Evolutionary conservation across 1,140 invertebrate genomes (phyloP), one percentile per base, ranked within the genome.

Genomic region (Antheraea mylitta): DNA sequence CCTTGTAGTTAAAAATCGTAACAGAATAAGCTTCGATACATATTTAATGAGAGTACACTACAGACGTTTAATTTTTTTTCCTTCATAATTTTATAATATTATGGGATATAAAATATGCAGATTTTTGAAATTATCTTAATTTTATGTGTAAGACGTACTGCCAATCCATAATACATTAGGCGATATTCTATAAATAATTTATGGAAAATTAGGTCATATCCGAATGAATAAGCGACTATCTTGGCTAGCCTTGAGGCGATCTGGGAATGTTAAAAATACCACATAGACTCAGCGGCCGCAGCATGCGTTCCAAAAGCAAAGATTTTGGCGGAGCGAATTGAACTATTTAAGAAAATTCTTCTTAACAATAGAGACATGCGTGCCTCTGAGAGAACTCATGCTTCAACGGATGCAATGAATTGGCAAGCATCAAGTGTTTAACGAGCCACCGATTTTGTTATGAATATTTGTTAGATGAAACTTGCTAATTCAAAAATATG

Each of bases 221-320:
- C 81, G 76, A 83, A 89, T 89, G 89, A 87, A 89, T 89, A 89
- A 87, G 81, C 80, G 79, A 82, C 80, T 86, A 85, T 91, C 86
- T 90, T 84, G 74, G 80, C 75, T 88, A 91, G 90, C 89, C 89
- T 91, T 91, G 89, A 85, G 85, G 83, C 83, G 86, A 82, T 86
- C 87, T 82, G 89, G 82, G 89, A 88, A 90, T 91, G 89, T 91
- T 91, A 91, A 90, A 91, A 91, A 91, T 91, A 91, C 86, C 81
- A 73, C 81, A 76, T 80, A 81, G 81, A 73, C 81, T 71, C 71
- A 77, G 38, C 38, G 11, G 11, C 38, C 38, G 38, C 38, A 70
- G 66, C 83, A 76, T 78, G 78, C 85, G 83, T 77, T 67, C 76
- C 76, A 80, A n/a, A 37, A 53, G 45, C 16, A 53, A 53, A 53